Base-by-base conservation (phyloP, 53 echinoderm and acorn worm genomes). In the Antedon mediterranea region DNA sequence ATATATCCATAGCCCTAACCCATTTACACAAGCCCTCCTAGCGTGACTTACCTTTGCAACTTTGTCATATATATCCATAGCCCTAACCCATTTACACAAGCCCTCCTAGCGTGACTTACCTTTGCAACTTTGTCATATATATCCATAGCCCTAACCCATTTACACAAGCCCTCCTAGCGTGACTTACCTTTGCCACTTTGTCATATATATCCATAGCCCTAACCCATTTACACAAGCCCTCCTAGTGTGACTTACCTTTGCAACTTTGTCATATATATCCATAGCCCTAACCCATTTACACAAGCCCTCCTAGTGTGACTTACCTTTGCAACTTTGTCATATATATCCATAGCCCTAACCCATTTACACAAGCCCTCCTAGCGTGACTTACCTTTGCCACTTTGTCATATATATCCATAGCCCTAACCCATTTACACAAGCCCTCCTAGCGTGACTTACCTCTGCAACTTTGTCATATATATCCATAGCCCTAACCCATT, bases 291-390 rank as follows among this genome's bases (percentile, higher is more conserved):
- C 97, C 97, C 97, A 95, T 32, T 85, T 95, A n/a, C n/a, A n/a
- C n/a, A n/a, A n/a, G n/a, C n/a, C n/a, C 3, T 13, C 27, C 74
- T 43, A n/a, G n/a, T n/a, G n/a, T n/a, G n/a, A 77, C 82, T 79
- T 79, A 95, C 97, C 97, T 95, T 95, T 32, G 97, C 91, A 0
- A 95, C 97, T 79, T 86, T 89, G 78, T 95, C 97, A 31, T 95
- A 95, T 2, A 87, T 86, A 30, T 95, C 97, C 92, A 95, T 92
- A 70, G 97, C 97, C 43, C 89, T 76, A 30, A 95, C 97, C 97
- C 97, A 95, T 32, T 85, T 95, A n/a, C n/a, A n/a, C n/a, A n/a
- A n/a, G n/a, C n/a, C n/a, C 3, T 13, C 27, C 74, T 43, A n/a
- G n/a, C n/a, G n/a, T n/a, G n/a, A 77, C 82, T 79, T 79, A 95